These are phyloP conservation scores for Dolichotis patagonum DNA, from an alignment of 2,113 vertebrate species.

Conservation along the genomic window DNA sequence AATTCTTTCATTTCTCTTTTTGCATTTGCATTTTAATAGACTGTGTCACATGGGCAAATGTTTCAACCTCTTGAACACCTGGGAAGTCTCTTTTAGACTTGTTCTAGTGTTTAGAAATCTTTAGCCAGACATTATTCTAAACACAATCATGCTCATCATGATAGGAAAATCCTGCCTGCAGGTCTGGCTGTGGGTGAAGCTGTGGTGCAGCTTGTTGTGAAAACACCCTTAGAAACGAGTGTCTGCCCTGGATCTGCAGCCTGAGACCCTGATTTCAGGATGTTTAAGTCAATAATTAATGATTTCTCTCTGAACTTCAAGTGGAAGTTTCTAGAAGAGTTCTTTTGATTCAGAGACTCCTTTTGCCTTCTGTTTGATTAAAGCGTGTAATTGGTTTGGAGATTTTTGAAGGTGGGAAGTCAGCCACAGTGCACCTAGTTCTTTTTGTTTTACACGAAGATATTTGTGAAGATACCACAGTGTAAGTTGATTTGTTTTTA, in stretches of 20 bases:
- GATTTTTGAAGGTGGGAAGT: background rate
- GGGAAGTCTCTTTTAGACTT: conserved; percentile 72
- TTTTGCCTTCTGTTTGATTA: background rate
- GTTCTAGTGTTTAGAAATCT: conserved; percentile 54
- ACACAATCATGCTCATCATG: background rate
- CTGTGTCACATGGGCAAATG: conserved; percentile 53
- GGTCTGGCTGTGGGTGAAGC: background rate
- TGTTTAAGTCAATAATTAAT: background rate
- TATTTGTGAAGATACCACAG: background rate
- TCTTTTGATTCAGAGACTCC: background rate
- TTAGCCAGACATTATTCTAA: conserved; percentile 50
- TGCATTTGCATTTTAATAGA: conserved; percentile 72
- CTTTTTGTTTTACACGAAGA: background rate
- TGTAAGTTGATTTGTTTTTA: background rate
- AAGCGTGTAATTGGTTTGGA: background rate
- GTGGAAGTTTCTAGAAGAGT: background rate
- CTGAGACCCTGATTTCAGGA: background rate
- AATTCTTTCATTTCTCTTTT: conserved; percentile 60
- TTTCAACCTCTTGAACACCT: conserved; percentile 74
- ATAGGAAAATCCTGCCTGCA: conserved; percentile 8
- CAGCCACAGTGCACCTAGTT: background rate
- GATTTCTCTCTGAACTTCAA: conserved; percentile 9
- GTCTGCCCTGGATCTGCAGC: background rate
- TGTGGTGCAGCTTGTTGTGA: background rate
- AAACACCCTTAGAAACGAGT: background rate